Conservation (phyloP, 2,797 vertebrate species). For the Masticophis lateralis region DNA sequence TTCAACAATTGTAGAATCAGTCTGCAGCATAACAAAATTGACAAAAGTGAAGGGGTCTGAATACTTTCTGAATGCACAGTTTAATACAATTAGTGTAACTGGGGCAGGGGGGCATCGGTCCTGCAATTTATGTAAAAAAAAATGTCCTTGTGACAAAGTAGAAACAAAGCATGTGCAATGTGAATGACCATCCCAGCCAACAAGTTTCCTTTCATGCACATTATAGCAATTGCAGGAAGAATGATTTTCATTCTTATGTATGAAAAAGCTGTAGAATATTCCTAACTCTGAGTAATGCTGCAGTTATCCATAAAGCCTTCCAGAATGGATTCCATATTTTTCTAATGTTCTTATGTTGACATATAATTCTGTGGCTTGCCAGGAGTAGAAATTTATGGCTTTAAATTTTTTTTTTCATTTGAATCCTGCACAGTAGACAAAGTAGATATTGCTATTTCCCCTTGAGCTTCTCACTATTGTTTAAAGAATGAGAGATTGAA, state of each 20-base stretch:
- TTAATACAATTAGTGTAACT: neutral
- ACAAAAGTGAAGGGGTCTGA: no score
- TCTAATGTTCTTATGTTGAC: neutral
- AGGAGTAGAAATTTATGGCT: neutral
- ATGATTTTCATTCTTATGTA: neutral
- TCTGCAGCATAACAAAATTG: no score
- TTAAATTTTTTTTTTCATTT: neutral
- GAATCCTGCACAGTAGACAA: constrained; percentile 38
- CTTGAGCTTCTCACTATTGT: constrained; percentile 5
- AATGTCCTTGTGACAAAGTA: neutral
- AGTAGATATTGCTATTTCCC: constrained; percentile 46
- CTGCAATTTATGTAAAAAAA: neutral
- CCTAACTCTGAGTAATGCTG: neutral
- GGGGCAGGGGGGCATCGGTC: neutral
- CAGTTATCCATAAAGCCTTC: neutral
- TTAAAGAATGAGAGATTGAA: constrained; percentile 38
- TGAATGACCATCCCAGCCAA: neutral
- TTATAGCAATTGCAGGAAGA: neutral
- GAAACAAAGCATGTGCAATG: neutral
- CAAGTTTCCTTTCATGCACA: neutral
- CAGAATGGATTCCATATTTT: neutral
- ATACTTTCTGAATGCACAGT: no score
- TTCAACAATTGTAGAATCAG: no score
- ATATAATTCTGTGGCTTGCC: neutral
- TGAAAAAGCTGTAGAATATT: neutral